Percentiles rank a stretch among this genome's conserved stretches.
phyloP scores from a whole-genome alignment of 2,888 invertebrate genomes.

The Rotaria socialis region DNA sequence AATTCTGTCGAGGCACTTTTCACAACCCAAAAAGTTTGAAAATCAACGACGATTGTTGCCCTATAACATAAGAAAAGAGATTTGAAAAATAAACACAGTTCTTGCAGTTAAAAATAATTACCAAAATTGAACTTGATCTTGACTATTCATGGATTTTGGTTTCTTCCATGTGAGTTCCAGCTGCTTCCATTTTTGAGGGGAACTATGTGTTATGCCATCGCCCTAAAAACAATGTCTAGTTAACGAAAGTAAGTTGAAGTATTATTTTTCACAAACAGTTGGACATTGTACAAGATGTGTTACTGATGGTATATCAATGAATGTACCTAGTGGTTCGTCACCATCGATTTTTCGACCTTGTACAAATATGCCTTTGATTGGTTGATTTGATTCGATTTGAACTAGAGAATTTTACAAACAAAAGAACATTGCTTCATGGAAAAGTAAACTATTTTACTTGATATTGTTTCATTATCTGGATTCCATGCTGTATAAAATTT shows the following conservation, averaged over 20 bases:
- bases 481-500: background rate
- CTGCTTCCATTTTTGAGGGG: background rate
- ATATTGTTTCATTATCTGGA: constrained; percentile 1
- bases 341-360: constrained; percentile 15
- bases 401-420: background rate
- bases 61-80: background rate
- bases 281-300: background rate
- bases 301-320: background rate
- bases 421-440: background rate
- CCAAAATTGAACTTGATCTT: constrained; percentile 19
- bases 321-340: background rate
- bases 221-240: background rate
- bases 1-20: background rate
- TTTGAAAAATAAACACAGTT: background rate
- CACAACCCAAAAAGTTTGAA: background rate
- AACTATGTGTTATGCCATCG: constrained; percentile 17
- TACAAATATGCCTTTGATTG: background rate
- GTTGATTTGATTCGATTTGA: background rate
- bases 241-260: background rate
- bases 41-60: constrained; percentile 11
- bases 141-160: background rate
- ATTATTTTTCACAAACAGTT: background rate
- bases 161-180: background rate
- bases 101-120: background rate
- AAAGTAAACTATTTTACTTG: background rate